phyloP scores from a whole-genome alignment of 2,888 invertebrate genomes.

The Halictus quadricinctus region DNA sequence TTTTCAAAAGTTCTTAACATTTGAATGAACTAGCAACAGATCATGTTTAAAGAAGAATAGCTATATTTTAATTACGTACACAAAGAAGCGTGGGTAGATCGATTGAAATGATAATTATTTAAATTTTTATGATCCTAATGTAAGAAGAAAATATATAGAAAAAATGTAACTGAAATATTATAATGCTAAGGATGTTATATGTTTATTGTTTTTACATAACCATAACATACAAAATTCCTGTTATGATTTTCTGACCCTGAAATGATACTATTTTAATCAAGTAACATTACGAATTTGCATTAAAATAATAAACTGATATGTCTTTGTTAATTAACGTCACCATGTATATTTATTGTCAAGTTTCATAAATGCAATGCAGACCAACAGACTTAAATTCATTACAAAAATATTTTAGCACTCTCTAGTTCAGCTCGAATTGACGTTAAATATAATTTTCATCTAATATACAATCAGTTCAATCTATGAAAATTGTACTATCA shows the following conservation, averaged over 20 bases:
- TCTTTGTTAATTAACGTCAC: conserved; percentile 35
- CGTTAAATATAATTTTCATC: conserved; percentile 24
- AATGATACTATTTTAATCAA: conserved; percentile 36
- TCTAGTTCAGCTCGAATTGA: conserved; percentile 44
- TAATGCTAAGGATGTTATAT: conserved; percentile 8
- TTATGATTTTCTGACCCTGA: conserved; percentile 30
- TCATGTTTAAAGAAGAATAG: background rate
- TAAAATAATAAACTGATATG: conserved; percentile 25
- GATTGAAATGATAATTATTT: conserved; percentile 11
- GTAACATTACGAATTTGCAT: conserved; percentile 31
- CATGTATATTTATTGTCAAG: conserved; percentile 64
- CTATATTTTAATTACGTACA: conserved; percentile 15
- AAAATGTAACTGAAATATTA: conserved; percentile 25
- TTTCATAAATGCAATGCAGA: conserved; percentile 65
- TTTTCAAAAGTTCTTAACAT: conserved; percentile 18
- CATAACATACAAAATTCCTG: conserved; percentile 21
- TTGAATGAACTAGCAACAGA: conserved; percentile 14
- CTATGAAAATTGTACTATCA: conserved; percentile 44
- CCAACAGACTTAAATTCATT: conserved; percentile 48
- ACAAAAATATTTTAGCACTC: conserved; percentile 63
- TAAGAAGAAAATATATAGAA: conserved; percentile 1
- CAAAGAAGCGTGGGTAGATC: conserved; percentile 9
- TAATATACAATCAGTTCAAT: conserved; percentile 30
- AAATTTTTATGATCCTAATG: conserved; percentile 3
- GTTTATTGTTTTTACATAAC: conserved; percentile 28